phyloP scores from a whole-genome alignment of 1,140 invertebrate genomes.

The Drosophila chauvacae region DNA sequence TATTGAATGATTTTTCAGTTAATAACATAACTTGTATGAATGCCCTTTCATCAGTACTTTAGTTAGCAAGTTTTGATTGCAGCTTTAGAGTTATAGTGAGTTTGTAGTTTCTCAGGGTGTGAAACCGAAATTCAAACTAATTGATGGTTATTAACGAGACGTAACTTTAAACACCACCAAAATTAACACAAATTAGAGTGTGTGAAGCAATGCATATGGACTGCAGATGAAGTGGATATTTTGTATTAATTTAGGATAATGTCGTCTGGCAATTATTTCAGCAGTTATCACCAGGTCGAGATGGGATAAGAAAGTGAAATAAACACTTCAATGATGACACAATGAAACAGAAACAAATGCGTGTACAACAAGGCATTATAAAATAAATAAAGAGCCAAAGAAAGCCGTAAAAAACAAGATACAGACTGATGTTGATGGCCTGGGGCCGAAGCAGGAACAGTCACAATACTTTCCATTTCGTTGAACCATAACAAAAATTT shows the following conservation, averaged over 20 bases:
- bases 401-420: slow-evolving; percentile 37
- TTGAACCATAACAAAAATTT: slow-evolving; percentile 32
- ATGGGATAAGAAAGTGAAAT: slow-evolving; percentile 18
- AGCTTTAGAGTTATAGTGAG: not conserved
- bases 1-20: not conserved
- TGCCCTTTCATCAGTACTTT: not conserved
- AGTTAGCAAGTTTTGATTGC: not conserved
- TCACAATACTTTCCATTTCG: slow-evolving; percentile 61
- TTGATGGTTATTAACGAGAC: slow-evolving; percentile 1
- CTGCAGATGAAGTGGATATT: slow-evolving; percentile 9
- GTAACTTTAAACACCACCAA: not conserved
- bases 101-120: not conserved
- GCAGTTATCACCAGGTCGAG: slow-evolving; percentile 2
- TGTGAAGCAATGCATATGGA: slow-evolving; percentile 14
- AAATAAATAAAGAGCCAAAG: slow-evolving; percentile 42
- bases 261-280: not conserved
- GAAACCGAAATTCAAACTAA: slow-evolving; percentile 14
- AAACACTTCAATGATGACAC: slow-evolving; percentile 33
- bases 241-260: slow-evolving; percentile 12
- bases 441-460: slow-evolving; percentile 2
- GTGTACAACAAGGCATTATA: slow-evolving; percentile 22
- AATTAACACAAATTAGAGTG: slow-evolving; percentile 13
- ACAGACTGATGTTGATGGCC: not conserved
- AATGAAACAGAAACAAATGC: slow-evolving; percentile 42
- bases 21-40: not conserved